Evolutionary conservation across 1,140 invertebrate genomes (phyloP).

Genomic region (Trachelipus rathkii): DNA sequence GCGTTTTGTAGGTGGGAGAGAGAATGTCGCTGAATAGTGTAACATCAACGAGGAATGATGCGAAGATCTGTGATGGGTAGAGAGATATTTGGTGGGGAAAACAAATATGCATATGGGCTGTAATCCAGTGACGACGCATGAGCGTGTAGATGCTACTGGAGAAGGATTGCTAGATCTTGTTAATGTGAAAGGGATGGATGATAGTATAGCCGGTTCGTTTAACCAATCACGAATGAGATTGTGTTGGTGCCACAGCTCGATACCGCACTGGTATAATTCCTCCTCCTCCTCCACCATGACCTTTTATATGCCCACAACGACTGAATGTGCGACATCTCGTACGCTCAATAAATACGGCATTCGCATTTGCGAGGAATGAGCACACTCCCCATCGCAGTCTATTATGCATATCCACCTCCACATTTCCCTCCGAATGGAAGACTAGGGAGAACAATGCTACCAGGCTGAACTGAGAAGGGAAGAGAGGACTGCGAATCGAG

Average conservation of each 20-base stretch:
- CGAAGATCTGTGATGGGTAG: too few species aligned
- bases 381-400: not conserved
- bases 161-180: constrained; percentile 17
- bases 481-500: constrained; percentile 38
- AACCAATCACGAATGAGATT: constrained; percentile 23
- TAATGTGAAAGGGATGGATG: too few species aligned
- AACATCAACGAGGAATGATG: too few species aligned
- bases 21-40: too few species aligned
- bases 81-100: too few species aligned
- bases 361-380: not conserved
- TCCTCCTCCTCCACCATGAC: not conserved
- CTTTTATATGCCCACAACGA: not conserved
- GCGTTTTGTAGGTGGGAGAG: too few species aligned
- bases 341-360: constrained; percentile 7
- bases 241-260: constrained; percentile 6
- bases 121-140: too few species aligned
- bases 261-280: too few species aligned
- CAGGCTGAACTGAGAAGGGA: constrained; percentile 35
- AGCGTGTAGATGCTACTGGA: constrained; percentile 13
- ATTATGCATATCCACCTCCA: not conserved
- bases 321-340: not conserved
- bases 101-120: not conserved
- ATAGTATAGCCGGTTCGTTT: constrained; percentile 6
- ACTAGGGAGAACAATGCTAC: constrained; percentile 33
- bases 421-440: not conserved